Conservation (phyloP, 2,797 vertebrate genomes). For the Tiaroga cobitis region DNA sequence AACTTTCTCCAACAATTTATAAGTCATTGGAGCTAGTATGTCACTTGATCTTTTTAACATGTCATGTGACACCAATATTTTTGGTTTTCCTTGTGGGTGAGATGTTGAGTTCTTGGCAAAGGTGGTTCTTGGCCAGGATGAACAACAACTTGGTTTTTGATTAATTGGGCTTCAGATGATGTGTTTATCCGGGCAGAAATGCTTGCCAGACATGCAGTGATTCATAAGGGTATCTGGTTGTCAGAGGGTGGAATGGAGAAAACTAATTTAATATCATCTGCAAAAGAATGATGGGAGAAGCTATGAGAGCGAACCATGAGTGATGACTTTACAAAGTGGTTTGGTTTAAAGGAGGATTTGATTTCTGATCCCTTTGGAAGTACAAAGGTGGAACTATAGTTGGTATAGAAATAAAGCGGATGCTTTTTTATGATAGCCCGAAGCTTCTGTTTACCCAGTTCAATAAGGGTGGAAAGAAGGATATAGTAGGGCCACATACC, state of each 20-base stretch:
- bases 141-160: constrained; percentile 5
- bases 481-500: neutral
- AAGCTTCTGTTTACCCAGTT: neutral
- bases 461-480: neutral
- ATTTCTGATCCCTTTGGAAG: neutral
- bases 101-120: constrained; percentile 7
- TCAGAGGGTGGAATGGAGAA: constrained; percentile 12
- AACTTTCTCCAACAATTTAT: no score
- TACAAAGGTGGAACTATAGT: neutral
- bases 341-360: neutral
- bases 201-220: constrained; percentile 8
- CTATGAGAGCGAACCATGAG: neutral
- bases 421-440: neutral
- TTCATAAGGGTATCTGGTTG: constrained; percentile 12
- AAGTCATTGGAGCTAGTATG: no score
- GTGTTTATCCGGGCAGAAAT: neutral
- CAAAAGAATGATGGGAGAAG: constrained; percentile 20
- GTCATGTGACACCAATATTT: neutral
- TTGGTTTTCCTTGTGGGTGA: neutral
- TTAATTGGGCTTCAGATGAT: constrained; percentile 24
- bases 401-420: neutral
- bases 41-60: no score
- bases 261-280: constrained; percentile 18
- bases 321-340: constrained; percentile 15
- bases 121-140: neutral